Evolutionary conservation across 2,113 vertebrate species (phyloP), one percentile per base, ranked within the genome.

Genomic region (Oplegnathus fasciatus): DNA sequence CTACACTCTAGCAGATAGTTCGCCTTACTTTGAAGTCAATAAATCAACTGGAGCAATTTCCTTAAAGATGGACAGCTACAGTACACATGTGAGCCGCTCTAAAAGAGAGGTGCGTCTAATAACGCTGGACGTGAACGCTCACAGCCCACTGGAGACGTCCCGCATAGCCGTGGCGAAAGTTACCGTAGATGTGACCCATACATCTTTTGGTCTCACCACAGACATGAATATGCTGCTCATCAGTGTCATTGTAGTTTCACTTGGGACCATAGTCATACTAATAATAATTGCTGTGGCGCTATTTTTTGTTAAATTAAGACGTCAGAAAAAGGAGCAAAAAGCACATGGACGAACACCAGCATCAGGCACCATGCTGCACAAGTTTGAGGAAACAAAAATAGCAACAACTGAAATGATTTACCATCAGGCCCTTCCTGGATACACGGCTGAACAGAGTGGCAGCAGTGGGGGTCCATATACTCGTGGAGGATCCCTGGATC

Each of bases 391-490:
- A 50, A 96, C 96, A 0, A 95, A 95, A 5, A 94, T 98, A 1
- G 67, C 95, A 0, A 92, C 95, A 0, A 92, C 89, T 0, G 97
- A 98, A 78, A 97, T 97, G 83, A 96, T 99, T 65, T 99, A 99
- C 92, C 98, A 99, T 81, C 98, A 99, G 91, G 93, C 98, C 0
- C 96, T 99, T 80, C 98, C 98, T 0, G 98, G 98, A n/a, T 99
- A 98, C 0, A 84, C 95, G 0, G 83, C 91, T 0, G 95, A 96
- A 71, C 94, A 93, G 64, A 89, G 95, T 0, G 91, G 95, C 64
- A 88, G 65, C n/a, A 89, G 86, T 17, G 95, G 91, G 0, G 95
- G 95, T 67, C 94, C 97, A 0, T 99, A 98, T 88, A 96, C 96
- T 0, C 96, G 98, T 0, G 98, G 98, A 0, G 98, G 98, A 40